Evolutionary conservation across 2,797 vertebrate species (phyloP).

Genomic region (Liasis olivaceus): DNA sequence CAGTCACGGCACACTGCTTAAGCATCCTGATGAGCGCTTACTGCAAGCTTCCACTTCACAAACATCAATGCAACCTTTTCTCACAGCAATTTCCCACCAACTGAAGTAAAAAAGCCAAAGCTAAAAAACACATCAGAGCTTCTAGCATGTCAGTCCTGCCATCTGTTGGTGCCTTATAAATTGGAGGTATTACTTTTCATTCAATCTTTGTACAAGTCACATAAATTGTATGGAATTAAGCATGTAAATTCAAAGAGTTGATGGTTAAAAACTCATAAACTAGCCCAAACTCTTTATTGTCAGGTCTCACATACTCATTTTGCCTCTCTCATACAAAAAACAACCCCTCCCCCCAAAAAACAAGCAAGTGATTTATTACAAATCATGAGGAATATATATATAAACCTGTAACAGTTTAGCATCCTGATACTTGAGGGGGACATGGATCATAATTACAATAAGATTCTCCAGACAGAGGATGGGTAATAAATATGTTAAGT

Average conservation of each 20-base stretch:
- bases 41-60: no score
- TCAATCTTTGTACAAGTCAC: background rate
- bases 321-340: background rate
- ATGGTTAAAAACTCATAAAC: background rate
- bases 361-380: no score
- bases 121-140: background rate
- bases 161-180: background rate
- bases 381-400: no score
- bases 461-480: no score
- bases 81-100: background rate
- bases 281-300: background rate
- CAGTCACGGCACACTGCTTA: background rate
- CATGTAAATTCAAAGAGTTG: background rate
- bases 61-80: background rate
- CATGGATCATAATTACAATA: no score
- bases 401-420: no score
- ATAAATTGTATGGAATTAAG: background rate
- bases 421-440: no score
- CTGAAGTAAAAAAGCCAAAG: background rate
- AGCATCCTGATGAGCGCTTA: background rate
- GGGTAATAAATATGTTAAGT: no score
- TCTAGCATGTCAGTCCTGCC: background rate
- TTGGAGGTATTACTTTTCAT: background rate
- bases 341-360: background rate
- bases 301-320: background rate